A percentile compares a stretch with the other conserved stretches of the same genome.
Evolutionary conservation across 2,113 vertebrate genomes (phyloP).

Genomic region (Nyctereutes procyonoides): DNA sequence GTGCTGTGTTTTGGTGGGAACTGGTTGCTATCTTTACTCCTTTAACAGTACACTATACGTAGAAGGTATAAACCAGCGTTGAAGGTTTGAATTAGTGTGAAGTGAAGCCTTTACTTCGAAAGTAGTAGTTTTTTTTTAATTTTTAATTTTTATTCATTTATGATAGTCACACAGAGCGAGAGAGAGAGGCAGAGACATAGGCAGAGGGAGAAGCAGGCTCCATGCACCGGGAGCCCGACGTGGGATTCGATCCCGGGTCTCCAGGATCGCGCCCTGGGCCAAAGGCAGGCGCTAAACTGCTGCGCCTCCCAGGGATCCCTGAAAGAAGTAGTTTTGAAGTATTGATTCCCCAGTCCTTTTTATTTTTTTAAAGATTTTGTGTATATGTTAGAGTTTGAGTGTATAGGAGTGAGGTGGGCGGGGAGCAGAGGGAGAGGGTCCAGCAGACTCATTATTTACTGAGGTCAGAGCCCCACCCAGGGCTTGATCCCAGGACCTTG

Average conservation of each 20-base stretch:
- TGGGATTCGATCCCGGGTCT: too few species aligned
- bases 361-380: background rate
- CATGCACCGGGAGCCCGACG: too few species aligned
- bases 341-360: background rate
- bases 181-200: too few species aligned
- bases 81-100: constrained; percentile 2
- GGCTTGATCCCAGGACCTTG: background rate
- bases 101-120: constrained; percentile 42
- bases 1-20: background rate
- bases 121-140: background rate
- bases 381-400: background rate
- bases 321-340: background rate
- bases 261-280: too few species aligned
- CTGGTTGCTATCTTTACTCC: background rate
- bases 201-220: too few species aligned
- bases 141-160: too few species aligned
- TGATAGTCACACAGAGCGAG: too few species aligned
- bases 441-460: background rate
- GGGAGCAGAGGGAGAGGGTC: background rate
- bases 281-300: too few species aligned
- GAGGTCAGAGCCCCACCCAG: background rate
- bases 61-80: constrained; percentile 46
- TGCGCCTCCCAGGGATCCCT: too few species aligned
- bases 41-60: background rate
- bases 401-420: background rate